Conservation (phyloP, 2,113 vertebrate genomes). For the Microcebus jonahi region DNA sequence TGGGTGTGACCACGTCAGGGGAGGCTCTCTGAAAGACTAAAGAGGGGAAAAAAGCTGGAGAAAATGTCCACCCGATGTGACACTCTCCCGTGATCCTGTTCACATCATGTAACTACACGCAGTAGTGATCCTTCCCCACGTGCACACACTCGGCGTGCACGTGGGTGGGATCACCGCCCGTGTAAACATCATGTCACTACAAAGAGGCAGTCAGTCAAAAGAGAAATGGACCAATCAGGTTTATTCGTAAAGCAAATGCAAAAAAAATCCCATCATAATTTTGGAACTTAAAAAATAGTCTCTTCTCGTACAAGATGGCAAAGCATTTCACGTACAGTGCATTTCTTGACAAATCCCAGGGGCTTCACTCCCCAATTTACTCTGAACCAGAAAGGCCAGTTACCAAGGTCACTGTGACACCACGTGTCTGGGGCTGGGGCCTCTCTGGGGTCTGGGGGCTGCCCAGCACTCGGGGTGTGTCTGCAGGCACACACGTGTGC, state of each 20-base stretch:
- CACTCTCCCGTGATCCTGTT: constrained; percentile 57
- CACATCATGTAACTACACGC: constrained; percentile 66
- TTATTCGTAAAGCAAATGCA: constrained; percentile 74
- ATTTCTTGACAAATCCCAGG: constrained; percentile 72
- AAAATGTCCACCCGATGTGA: background rate
- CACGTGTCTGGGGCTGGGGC: constrained; percentile 56
- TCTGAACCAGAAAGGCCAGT: constrained; percentile 76
- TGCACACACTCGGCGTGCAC: constrained; percentile 54
- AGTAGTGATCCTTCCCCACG: constrained; percentile 56
- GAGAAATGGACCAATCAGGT: constrained; percentile 77
- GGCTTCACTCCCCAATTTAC: constrained; percentile 59
- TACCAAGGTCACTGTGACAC: constrained; percentile 79
- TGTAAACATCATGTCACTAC: constrained; percentile 78
- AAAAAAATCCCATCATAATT: constrained; percentile 73
- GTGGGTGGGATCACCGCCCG: constrained; percentile 25
- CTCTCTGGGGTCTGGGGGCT: constrained; percentile 31
- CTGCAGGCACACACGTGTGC: background rate
- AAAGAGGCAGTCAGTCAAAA: constrained; percentile 83
- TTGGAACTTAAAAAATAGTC: constrained; percentile 75
- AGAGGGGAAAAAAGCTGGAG: background rate
- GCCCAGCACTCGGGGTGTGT: background rate
- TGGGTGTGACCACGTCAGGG: background rate
- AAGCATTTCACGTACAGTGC: constrained; percentile 79
- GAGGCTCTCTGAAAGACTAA: background rate
- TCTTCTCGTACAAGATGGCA: constrained; percentile 71